A percentile compares a stretch with the other conserved stretches of the same genome.
phyloP scores from a whole-genome alignment of 2,888 invertebrate genomes.

The Caenorhabditis sp. region DNA sequence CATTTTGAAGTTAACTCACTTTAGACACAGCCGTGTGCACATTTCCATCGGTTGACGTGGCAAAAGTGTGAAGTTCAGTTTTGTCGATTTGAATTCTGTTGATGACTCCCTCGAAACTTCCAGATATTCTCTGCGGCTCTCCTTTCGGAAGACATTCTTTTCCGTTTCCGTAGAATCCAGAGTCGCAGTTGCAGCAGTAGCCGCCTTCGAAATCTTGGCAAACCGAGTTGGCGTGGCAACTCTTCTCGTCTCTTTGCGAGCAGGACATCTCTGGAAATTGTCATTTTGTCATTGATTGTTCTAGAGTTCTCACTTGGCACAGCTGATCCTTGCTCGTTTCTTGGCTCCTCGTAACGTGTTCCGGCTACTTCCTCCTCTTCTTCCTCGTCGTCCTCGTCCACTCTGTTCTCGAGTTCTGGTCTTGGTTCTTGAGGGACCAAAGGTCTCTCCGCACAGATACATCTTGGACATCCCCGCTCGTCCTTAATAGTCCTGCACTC shows the following conservation, averaged over 20 bases:
- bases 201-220: constrained; percentile 86
- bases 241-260: constrained; percentile 49
- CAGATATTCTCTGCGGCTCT: constrained; percentile 89
- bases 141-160: constrained; percentile 89
- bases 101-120: constrained; percentile 88
- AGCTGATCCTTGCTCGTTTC: background rate
- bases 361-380: constrained; percentile 41
- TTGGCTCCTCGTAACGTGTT: constrained; percentile 27
- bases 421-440: constrained; percentile 21
- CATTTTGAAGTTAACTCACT: too few relatives aligned
- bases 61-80: constrained; percentile 91
- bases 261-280: constrained; percentile 39
- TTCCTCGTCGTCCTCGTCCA: constrained; percentile 42
- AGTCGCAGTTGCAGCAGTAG: constrained; percentile 90
- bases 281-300: background rate
- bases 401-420: constrained; percentile 34
- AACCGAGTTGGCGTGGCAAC: constrained; percentile 46
- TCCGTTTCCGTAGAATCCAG: constrained; percentile 93
- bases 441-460: constrained; percentile 71
- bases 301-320: background rate
- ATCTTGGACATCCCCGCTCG: constrained; percentile 72
- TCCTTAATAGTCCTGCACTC: constrained; percentile 72
- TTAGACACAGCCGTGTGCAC: constrained; percentile 68
- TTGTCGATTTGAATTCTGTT: constrained; percentile 87
- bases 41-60: constrained; percentile 82